These are phyloP conservation scores for Idaea biselata DNA, from an alignment of 2,888 invertebrate genomes.

Conservation along the genomic window DNA sequence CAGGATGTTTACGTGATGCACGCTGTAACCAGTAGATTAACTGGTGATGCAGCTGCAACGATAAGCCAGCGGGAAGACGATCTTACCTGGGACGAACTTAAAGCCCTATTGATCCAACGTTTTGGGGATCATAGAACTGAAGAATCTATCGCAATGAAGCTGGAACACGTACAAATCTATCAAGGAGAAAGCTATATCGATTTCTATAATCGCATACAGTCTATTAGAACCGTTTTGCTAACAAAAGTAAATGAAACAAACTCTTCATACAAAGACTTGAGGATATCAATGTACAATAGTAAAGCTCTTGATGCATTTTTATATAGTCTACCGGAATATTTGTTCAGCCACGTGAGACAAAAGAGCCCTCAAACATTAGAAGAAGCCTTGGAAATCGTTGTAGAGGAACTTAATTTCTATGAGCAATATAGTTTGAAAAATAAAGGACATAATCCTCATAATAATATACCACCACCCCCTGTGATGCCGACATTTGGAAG, in stretches of 20 bases:
- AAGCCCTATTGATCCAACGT: constrained; percentile 12
- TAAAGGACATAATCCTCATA: no score
- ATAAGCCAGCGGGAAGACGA: constrained; percentile 19
- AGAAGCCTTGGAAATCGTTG: constrained; percentile 6
- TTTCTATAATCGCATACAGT: constrained; percentile 21
- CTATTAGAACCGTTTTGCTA: background rate
- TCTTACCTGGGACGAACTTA: constrained; percentile 8
- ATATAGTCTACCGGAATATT: constrained; percentile 15
- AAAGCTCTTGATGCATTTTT: constrained; percentile 21
- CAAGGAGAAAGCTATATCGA: constrained; percentile 15
- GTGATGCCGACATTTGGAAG: no score
- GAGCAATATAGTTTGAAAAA: constrained; percentile 4
- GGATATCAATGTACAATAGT: constrained; percentile 20
- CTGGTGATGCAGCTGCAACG: constrained; percentile 15
- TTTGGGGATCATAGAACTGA: constrained; percentile 23
- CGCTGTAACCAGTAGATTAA: constrained; percentile 15
- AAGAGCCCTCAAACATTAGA: constrained; percentile 9
- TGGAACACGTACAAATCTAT: constrained; percentile 15
- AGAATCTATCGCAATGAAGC: constrained; percentile 17
- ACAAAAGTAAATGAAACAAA: no score
- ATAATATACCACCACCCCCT: no score
- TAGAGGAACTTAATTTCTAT: constrained; percentile 14
- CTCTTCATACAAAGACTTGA: background rate
- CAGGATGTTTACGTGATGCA: constrained; percentile 16
- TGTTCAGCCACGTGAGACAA: constrained; percentile 14